Evolutionary conservation across 2,888 invertebrate genomes (phyloP).

Genomic region (Dasysyrphus albostriatus): DNA sequence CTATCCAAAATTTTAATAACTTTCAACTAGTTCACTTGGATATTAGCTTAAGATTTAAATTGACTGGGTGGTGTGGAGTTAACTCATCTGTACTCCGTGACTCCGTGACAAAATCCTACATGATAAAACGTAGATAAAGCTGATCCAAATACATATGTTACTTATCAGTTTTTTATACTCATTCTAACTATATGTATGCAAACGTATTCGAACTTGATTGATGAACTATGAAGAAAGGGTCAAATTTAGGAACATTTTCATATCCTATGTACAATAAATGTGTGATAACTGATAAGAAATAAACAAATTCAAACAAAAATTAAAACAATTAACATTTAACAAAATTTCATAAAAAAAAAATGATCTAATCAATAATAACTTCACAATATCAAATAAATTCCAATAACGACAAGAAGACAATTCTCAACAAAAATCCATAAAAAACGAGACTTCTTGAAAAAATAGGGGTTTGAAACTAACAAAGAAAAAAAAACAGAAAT

Average conservation of each 20-base stretch:
- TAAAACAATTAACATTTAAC: slow-evolving; percentile 31
- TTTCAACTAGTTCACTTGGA: no score
- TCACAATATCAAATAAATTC: slow-evolving; percentile 54
- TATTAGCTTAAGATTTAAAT: no score
- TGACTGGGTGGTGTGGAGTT: no score
- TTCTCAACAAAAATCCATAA: slow-evolving; percentile 43
- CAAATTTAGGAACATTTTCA: not conserved
- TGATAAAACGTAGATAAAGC: no score
- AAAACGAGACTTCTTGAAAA: slow-evolving; percentile 40
- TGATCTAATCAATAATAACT: slow-evolving; percentile 30
- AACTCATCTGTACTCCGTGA: no score
- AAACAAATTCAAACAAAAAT: slow-evolving; percentile 19
- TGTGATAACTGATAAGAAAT: slow-evolving; percentile 13
- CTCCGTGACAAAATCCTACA: no score
- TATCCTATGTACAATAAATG: slow-evolving; percentile 6
- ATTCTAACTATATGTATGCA: not conserved
- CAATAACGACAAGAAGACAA: slow-evolving; percentile 44
- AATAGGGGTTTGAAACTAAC: slow-evolving; percentile 9
- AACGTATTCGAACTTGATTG: not conserved
- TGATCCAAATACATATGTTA: not conserved
- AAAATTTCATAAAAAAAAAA: slow-evolving; percentile 37
- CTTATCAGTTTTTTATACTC: not conserved
- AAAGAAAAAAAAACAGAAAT: slow-evolving; percentile 40
- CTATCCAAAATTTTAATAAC: no score
- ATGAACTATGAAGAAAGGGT: not conserved